A percentile compares a stretch with the other conserved stretches of the same genome.
These are phyloP conservation scores for Orthosia incerta DNA, from an alignment of 2,888 invertebrate species.

Conservation along the genomic window DNA sequence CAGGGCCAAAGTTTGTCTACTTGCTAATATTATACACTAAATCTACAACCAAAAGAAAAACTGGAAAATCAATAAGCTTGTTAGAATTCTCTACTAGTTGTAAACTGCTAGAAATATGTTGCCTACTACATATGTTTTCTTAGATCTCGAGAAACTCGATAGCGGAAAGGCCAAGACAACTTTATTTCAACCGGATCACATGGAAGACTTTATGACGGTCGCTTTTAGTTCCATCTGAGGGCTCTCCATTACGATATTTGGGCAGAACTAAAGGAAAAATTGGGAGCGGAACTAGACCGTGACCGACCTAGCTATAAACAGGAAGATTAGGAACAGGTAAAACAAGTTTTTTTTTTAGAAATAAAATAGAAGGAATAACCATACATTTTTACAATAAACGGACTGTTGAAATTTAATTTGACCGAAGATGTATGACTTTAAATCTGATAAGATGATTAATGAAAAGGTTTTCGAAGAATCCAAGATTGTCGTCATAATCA, in stretches of 20 bases:
- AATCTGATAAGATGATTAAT: conserved; percentile 4
- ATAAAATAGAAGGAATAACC: conserved; percentile 6
- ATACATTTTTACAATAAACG: background rate
- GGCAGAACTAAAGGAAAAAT: conserved; percentile 42
- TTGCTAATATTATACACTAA: background rate
- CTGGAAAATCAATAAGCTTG: conserved; percentile 2
- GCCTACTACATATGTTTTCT: conserved; percentile 50
- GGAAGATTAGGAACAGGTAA: conserved; percentile 47
- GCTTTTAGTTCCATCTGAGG: conserved; percentile 50
- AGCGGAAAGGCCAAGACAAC: conserved; percentile 55
- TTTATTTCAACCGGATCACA: conserved; percentile 65
- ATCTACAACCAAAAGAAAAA: conserved; percentile 2
- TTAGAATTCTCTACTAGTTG: conserved; percentile 31
- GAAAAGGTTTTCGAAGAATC: background rate
- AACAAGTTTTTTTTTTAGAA: background rate
- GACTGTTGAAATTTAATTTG: background rate
- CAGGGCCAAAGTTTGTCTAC: background rate
- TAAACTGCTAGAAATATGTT: conserved; percentile 52
- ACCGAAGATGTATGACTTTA: conserved; percentile 3
- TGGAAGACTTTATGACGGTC: conserved; percentile 56
- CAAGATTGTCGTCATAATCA: conserved; percentile 3
- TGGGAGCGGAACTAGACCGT: conserved; percentile 46
- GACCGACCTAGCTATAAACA: conserved; percentile 46
- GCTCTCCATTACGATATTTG: conserved; percentile 58
- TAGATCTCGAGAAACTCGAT: conserved; percentile 58